Evolutionary conservation across 2,888 invertebrate genomes (phyloP), one percentile per base, ranked within the genome.

Genomic region (Parnassius apollo): DNA sequence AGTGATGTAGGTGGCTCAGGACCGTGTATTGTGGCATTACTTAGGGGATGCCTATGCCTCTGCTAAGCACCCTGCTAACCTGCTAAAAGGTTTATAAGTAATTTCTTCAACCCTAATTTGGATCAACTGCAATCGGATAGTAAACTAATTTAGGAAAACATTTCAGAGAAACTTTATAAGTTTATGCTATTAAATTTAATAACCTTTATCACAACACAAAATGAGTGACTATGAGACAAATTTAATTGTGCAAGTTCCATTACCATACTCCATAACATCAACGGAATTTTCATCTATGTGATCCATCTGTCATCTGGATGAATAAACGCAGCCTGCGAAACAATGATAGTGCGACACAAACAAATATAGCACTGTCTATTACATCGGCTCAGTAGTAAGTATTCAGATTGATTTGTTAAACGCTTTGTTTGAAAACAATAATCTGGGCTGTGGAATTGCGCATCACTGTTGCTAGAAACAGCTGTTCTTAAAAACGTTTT

Each of bases 281-380:
- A 82, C 80, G 77, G 80, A 77, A 79, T 79, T 70, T 70, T 48
- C 63, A 59, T 68, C 68, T 67, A 64, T 49, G 69, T 67, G 67
- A 82, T 78, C 82, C 82, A 83, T 83, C 81, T 82, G 82, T 85
- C 83, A 83, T 79, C 77, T 76, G 76, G 81, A 81, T 82, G 79
- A 81, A 82, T 82, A 83, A 58, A 55, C 83, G 77, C 76, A 75
- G 75, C 74, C 75, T 58, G 57, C 70, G 72, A 75, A 81, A 82
- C 82, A 82, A 78, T 76, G 71, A 74, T 71, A 69, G 65, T 71
- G 73, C 73, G 72, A 74, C 72, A 69, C 72, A 71, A 73, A 72
- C 72, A 71, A 73, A 72, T 72, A 75, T 72, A 73, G 70, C 66
- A 69, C 75, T 77, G 80, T 79, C 79, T 75, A 67, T 67, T 72